phyloP scores from a whole-genome alignment of 2,888 invertebrate species.

The Tetanocera ferruginea region DNA sequence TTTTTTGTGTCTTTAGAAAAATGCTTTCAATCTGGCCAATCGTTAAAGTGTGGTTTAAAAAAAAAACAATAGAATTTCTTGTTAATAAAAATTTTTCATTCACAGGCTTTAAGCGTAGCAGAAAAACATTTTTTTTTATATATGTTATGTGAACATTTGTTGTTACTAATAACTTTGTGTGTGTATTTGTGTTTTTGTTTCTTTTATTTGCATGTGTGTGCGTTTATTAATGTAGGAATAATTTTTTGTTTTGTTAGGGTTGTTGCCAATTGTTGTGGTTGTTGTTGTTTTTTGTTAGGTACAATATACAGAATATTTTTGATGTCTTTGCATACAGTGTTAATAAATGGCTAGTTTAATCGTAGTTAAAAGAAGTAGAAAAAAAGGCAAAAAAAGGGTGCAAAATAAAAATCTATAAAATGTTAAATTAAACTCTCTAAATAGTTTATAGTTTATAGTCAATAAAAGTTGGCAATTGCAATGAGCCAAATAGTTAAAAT shows the following conservation, averaged over 20 bases:
- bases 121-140: constrained; percentile 29
- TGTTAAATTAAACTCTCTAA: background rate
- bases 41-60: constrained; percentile 16
- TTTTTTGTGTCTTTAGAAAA: constrained; percentile 9
- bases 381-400: constrained; percentile 9
- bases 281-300: background rate
- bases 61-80: constrained; percentile 1
- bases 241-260: background rate
- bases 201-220: constrained; percentile 22
- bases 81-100: constrained; percentile 31
- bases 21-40: constrained; percentile 11
- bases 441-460: background rate
- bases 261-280: background rate
- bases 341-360: background rate
- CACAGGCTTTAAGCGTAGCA: constrained; percentile 40
- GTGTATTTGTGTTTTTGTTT: constrained; percentile 35
- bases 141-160: constrained; percentile 1
- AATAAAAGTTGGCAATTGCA: constrained; percentile 2
- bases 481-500: background rate
- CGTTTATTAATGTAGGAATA: background rate
- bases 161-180: constrained; percentile 16
- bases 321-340: background rate
- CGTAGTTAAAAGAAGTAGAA: background rate
- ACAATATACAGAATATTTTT: constrained; percentile 4
- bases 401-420: background rate